Evolutionary conservation across 2,888 invertebrate genomes (phyloP), one percentile per base, ranked within the genome.

Genomic region (Stenodera caucasica): DNA sequence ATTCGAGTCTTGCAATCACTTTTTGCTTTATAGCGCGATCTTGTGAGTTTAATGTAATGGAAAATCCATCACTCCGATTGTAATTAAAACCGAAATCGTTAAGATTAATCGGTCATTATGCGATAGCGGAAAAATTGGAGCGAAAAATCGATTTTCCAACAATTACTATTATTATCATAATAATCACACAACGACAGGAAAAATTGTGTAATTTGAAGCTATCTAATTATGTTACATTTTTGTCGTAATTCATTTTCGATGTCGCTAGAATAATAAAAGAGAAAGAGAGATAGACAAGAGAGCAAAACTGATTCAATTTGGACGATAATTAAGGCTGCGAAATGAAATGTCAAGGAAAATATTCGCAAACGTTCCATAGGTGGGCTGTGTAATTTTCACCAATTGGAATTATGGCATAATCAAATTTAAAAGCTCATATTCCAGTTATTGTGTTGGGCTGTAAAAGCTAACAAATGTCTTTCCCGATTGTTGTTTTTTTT

Each of bases 401-500:
- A 45, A 12, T 45, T 35, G 33, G 52, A 61, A 57, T 51, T 54
- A 32, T 26, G 26, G 26, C 57, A 57, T 61, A 61, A 61, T 61
- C 49, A 50, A 54, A 57, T 61, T 57, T 53, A 50, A 53, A 53
- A 61, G 53, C 57, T 57, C 53, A 57, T 57, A 57, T 57, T 57
- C 53, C 54, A 61, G 49, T 57, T 61, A 61, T 57, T 57, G 55
- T 61, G 57, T 61, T 61, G 57, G 56, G 61, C 40, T 21, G 30
- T 57, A 61, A 55, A 60, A 57, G 62, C 56, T 58, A 55, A 60
- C 60, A 60, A 62, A 60, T 57, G 65, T 52, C 57, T 58, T 57
- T 55, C 5, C 26, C 26, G 5, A 26, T n/a, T 26, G 26, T 26
- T n/a, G n/a, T n/a, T n/a, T n/a, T n/a, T n/a, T n/a, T n/a, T n/a